Base-by-base conservation (phyloP, 2,888 invertebrate genomes). In the Andrena flavipes region DNA sequence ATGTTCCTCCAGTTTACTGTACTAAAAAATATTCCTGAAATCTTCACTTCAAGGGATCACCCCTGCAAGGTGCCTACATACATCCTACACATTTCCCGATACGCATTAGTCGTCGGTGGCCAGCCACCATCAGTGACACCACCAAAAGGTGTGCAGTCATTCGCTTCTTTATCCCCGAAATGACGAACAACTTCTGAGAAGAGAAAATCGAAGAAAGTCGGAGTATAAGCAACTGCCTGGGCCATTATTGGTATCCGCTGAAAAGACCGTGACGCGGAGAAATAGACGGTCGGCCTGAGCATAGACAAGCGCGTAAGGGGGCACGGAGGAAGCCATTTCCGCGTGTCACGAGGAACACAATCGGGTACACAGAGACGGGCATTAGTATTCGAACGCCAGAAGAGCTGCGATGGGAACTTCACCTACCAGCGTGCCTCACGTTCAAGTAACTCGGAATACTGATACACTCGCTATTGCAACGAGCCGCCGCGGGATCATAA, bases 371-470 rank as follows among this genome's bases (percentile, higher is more conserved):
- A 71, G 70, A 73, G 79, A 81, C 71, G 73, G 67, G 79, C 89
- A 88, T 90, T 90, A 84, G 89, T 82, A 90, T 89, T 89, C 85
- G 80, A 87, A 84, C 64, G 73, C 79, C 63, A 77, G 76, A 64
- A 26, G 69, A 87, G 71, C 74, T 75, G 59, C 82, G 82, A 85
- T 89, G 87, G 84, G 89, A 89, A 90, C 88, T 81, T 84, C 83
- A 80, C 82, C 83, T 81, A 70, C 63, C 82, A 63, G 64, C 74
- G 65, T 78, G 74, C 73, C 76, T 82, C 84, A 80, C 86, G 85
- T 87, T 82, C 80, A 71, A 87, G 70, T 82, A 74, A 68, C 87
- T 80, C 67, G 56, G 70, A 81, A 88, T 81, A 87, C 79, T 73
- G 82, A 88, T 82, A 82, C 68, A 51, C 62, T 72, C 67, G 76